Evolutionary conservation across 2,113 vertebrate species (phyloP).

Genomic region (Cyprinodon variegatus): DNA sequence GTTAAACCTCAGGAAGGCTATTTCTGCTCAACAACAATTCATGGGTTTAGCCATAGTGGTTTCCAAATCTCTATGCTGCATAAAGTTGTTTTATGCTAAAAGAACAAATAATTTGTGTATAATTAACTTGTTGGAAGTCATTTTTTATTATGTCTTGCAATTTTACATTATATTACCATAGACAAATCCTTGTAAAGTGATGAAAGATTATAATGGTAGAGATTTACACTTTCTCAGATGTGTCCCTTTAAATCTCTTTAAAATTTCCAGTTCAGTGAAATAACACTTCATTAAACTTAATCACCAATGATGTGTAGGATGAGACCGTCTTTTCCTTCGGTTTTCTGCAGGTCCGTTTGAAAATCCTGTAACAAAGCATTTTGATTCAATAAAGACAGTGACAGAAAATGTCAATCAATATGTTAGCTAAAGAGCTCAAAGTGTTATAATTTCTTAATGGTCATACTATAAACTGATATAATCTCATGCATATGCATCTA

Average conservation of each 20-base stretch:
- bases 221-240: neutral
- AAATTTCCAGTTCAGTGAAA: neutral
- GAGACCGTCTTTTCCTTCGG: neutral
- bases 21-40: neutral
- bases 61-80: too few relatives aligned
- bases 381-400: neutral
- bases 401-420: neutral
- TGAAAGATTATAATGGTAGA: neutral
- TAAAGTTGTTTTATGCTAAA: too few relatives aligned
- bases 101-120: neutral
- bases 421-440: neutral
- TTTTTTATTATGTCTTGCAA: neutral
- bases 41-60: neutral
- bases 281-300: neutral
- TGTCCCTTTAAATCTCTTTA: neutral
- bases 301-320: neutral
- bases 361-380: neutral
- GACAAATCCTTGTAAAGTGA: neutral
- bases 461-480: neutral
- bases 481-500: neutral
- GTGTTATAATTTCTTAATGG: neutral
- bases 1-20: neutral
- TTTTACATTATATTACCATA: neutral
- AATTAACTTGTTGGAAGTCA: neutral
- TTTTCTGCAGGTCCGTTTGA: neutral